Evolutionary conservation across 2,797 vertebrate species (phyloP).

Genomic region (Champsocephalus esox): DNA sequence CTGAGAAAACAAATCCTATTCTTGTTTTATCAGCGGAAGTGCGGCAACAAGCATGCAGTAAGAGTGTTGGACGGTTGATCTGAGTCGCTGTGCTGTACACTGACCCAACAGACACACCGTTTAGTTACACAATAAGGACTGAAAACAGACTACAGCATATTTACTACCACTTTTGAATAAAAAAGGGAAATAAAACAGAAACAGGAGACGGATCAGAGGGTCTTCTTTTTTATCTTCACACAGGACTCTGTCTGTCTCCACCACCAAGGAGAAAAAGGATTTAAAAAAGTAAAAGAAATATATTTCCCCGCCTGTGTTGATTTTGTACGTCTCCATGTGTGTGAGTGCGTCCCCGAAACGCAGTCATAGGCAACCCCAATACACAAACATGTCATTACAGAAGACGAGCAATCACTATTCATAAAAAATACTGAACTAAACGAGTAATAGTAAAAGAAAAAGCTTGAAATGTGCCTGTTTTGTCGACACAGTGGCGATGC

Average conservation of each 20-base stretch:
- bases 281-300: slow-evolving; percentile 19
- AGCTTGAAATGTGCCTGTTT: slow-evolving; percentile 61
- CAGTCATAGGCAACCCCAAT: slow-evolving; percentile 51
- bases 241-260: slow-evolving; percentile 44
- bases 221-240: slow-evolving; percentile 44
- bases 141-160: slow-evolving; percentile 65
- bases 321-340: slow-evolving; percentile 41
- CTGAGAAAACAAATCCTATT: background rate
- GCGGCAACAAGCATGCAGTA: slow-evolving; percentile 69
- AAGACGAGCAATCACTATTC: slow-evolving; percentile 60
- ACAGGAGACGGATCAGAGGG: slow-evolving; percentile 41
- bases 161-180: slow-evolving; percentile 57
- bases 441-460: slow-evolving; percentile 46
- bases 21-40: slow-evolving; percentile 26
- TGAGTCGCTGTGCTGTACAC: slow-evolving; percentile 47
- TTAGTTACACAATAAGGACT: slow-evolving; percentile 72
- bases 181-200: slow-evolving; percentile 41
- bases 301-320: slow-evolving; percentile 39
- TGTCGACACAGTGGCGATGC: slow-evolving; percentile 52
- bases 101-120: slow-evolving; percentile 66
- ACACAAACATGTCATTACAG: slow-evolving; percentile 63
- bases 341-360: slow-evolving; percentile 29
- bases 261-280: slow-evolving; percentile 53
- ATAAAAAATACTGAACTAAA: slow-evolving; percentile 63
- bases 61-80: slow-evolving; percentile 42